Base-by-base conservation (phyloP, 2,888 invertebrate species). In the Norana najaformis region DNA sequence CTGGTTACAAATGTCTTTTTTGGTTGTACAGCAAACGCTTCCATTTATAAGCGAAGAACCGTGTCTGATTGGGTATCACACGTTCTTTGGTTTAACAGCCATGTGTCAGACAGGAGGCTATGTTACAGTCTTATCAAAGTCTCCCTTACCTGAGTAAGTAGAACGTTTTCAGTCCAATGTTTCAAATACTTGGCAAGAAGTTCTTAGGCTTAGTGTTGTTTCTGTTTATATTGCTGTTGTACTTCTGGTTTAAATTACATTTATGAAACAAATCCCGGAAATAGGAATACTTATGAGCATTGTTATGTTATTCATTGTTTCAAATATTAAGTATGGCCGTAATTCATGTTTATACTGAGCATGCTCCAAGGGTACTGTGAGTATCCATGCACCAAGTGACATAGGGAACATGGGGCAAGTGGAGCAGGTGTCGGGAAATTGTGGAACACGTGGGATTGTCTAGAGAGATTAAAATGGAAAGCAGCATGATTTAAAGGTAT, bases 31-130 rank as follows among this genome's bases (percentile, higher is more conserved):
- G 85, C 85, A 85, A 37, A 85, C 85, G 0, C 35, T 85, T 18
- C 85, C 85, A 85, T 85, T 85, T 85, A 37, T 85, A 37, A 35
- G 37, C 18, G 85, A 85, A 85, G 85, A 85, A 23, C 85, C 85
- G 14, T 85, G 85, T 85, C 85, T 85, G 36, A 36, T 85, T 35
- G 85, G 85, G 85, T 85, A 85, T 37, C 85, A 85, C 85, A 85
- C 85, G 35, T 85, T 85, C 85, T 36, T 85, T 85, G 85, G 37
- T n/a, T 30, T 85, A 23, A 85, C 85, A 14, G 36, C 85, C 11
- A 85, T 85, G 85, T 85, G 85, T 36, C 85, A 85, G 36, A 85
- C 34, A 20, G 85, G 85, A 36, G 85, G 35, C 37, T 85, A 85
- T 85, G 35, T 85, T 35, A 36, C 85, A 20, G 20, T 85, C 36